Evolutionary conservation across 2,888 invertebrate species (phyloP), one percentile per base, ranked within the genome.

Genomic region (Melieria omissa): DNA sequence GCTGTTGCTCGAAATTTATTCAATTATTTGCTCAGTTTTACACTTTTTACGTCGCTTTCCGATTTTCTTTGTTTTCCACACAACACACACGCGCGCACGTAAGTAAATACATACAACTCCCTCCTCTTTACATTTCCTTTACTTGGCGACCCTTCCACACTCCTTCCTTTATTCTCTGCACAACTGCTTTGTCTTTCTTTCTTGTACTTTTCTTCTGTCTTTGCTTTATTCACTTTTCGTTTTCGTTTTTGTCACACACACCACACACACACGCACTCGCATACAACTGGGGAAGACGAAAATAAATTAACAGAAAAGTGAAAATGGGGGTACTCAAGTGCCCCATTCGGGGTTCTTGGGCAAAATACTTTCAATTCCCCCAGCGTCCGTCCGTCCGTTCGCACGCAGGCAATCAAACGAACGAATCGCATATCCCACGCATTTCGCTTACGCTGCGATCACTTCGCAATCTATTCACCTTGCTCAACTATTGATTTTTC

Each of bases 11-110:
- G 58, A 58, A 58, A 9, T 52, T 60, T n/a, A 42, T 67, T 52
- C 42, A 52, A 67, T 52, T 61, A 52, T 67, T 75, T 67, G 6
- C 10, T 49, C 46, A 70, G 62, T 72, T 72, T 67, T 73, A 12
- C 62, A 70, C 70, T 78, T 82, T 82, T 82, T 82, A 80, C 82
- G 81, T 80, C 82, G 71, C 67, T 67, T 67, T 80, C 78, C 79
- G 80, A 80, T 82, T 82, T 81, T 82, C 82, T 82, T 81, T 81
- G 82, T 81, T 82, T 81, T 82, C 82, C 81, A 47, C 49, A 67
- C 14, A 60, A 47, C 74, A 69, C 74, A 76, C 65, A 77, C 78
- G 78, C 75, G 75, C 73, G 76, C 78, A 77, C 73, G 77, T 66
- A 77, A 76, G 74, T 75, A 76, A 67, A 74, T 76, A 77, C 74